Percentiles rank a stretch among this genome's conserved stretches.
Evolutionary conservation across 2,888 invertebrate species (phyloP).

Genomic region (Lydus trimaculatus): DNA sequence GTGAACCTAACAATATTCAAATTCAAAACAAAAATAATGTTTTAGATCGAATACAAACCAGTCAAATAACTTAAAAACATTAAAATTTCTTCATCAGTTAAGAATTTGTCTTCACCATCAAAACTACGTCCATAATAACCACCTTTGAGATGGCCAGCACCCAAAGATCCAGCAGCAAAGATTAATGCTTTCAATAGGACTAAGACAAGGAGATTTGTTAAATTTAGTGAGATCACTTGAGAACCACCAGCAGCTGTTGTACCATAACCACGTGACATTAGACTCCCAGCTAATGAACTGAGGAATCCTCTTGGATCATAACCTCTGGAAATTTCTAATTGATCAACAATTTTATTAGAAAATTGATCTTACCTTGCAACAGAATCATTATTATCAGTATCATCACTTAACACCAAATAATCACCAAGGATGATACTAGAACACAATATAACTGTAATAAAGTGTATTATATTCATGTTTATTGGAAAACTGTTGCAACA

Average conservation of each 20-base stretch:
- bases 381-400: conserved; percentile 18
- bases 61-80: conserved; percentile 74
- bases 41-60: conserved; percentile 41
- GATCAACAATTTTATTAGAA: not conserved
- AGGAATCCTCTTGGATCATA: conserved; percentile 54
- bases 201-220: conserved; percentile 81
- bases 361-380: conserved; percentile 19
- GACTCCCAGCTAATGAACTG: conserved; percentile 51
- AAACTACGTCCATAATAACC: conserved; percentile 66
- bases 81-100: conserved; percentile 76
- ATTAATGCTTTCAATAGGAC: conserved; percentile 83
- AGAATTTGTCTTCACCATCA: conserved; percentile 61
- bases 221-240: conserved; percentile 77
- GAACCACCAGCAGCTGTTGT: conserved; percentile 45
- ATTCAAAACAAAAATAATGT: not conserved
- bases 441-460: conserved; percentile 14
- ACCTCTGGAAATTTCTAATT: conserved; percentile 42
- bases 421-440: conserved; percentile 7
- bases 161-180: conserved; percentile 80
- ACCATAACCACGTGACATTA: conserved; percentile 54
- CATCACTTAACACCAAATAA: conserved; percentile 14
- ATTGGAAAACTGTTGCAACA: not conserved
- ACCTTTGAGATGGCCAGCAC: conserved; percentile 72
- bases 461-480: conserved; percentile 15
- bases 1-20: conserved; percentile 51